A percentile compares a stretch with the other conserved stretches of the same genome.
Conservation (phyloP, 2,888 invertebrate species). For the Patella ulyssiponensis region DNA sequence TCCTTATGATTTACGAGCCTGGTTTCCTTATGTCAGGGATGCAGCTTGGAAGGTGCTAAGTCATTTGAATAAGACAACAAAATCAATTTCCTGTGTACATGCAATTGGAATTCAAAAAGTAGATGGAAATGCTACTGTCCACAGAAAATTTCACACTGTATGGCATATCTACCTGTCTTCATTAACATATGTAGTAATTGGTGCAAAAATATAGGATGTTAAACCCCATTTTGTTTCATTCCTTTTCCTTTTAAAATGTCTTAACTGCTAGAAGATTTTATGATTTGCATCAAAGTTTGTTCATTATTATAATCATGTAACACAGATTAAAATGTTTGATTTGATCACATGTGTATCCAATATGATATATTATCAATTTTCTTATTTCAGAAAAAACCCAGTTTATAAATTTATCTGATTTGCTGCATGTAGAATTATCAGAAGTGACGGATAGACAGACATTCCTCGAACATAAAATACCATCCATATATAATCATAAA, state of each 20-base stretch:
- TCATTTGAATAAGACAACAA: no score
- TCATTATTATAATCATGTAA: no score
- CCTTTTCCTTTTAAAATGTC: not conserved
- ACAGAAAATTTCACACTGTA: no score
- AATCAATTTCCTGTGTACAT: no score
- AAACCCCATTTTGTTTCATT: not conserved
- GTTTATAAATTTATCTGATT: conserved; percentile 72
- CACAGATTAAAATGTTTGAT: not conserved
- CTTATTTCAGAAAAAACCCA: conserved; percentile 64
- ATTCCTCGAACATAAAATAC: conserved; percentile 61
- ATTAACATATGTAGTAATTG: no score
- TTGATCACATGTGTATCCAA: not conserved
- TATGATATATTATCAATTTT: not conserved
- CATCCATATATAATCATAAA: conserved; percentile 61
- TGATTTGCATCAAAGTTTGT: not conserved
- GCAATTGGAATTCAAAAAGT: no score
- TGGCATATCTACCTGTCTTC: no score
- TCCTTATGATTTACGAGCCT: no score
- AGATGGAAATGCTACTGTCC: no score
- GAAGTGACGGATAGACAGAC: conserved; percentile 70
- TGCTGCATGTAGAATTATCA: conserved; percentile 71
- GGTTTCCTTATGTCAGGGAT: no score
- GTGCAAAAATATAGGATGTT: no score
- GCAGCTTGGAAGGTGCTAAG: no score
- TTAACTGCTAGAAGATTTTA: not conserved